Evolutionary conservation across 2,888 invertebrate genomes (phyloP).

Genomic region (Cheilosia urbana): DNA sequence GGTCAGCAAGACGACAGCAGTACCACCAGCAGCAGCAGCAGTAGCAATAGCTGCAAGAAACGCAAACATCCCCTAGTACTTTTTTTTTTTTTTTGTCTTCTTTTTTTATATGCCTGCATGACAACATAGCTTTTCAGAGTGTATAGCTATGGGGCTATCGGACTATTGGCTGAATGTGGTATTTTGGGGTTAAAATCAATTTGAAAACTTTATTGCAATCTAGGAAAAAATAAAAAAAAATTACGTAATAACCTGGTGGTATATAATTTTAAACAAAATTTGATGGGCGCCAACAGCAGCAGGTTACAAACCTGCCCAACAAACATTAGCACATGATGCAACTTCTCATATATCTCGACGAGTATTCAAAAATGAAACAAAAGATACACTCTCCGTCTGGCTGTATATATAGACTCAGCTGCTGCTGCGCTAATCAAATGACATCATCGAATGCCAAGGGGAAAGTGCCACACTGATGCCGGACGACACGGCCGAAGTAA

Average conservation of each 20-base stretch:
- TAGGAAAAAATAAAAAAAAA: constrained; percentile 9
- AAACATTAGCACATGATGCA: constrained; percentile 63
- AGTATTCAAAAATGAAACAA: constrained; percentile 63
- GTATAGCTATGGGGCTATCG: constrained; percentile 9
- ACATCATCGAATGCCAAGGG: constrained; percentile 73
- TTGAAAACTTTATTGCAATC: constrained; percentile 32
- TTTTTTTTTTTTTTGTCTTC: not conserved
- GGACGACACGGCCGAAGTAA: constrained; percentile 36
- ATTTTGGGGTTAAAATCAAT: constrained; percentile 63
- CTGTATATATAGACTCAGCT: constrained; percentile 44
- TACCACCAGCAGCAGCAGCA: constrained; percentile 43
- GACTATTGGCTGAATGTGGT: constrained; percentile 28
- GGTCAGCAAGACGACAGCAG: constrained; percentile 68
- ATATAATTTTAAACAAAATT: constrained; percentile 17
- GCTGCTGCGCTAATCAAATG: constrained; percentile 69
- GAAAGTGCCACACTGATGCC: constrained; percentile 56
- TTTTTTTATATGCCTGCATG: constrained; percentile 36
- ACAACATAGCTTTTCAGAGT: constrained; percentile 52
- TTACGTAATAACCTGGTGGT: constrained; percentile 50
- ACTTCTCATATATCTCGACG: constrained; percentile 40
- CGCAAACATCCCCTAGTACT: constrained; percentile 53
- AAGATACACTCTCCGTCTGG: constrained; percentile 38
- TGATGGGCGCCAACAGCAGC: constrained; percentile 38
- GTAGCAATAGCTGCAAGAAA: constrained; percentile 62
- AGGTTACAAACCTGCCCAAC: constrained; percentile 55